Percentiles rank a stretch among this genome's conserved stretches.
Evolutionary conservation across 2,113 vertebrate species (phyloP).

Genomic region (Collichthys lucidus): DNA sequence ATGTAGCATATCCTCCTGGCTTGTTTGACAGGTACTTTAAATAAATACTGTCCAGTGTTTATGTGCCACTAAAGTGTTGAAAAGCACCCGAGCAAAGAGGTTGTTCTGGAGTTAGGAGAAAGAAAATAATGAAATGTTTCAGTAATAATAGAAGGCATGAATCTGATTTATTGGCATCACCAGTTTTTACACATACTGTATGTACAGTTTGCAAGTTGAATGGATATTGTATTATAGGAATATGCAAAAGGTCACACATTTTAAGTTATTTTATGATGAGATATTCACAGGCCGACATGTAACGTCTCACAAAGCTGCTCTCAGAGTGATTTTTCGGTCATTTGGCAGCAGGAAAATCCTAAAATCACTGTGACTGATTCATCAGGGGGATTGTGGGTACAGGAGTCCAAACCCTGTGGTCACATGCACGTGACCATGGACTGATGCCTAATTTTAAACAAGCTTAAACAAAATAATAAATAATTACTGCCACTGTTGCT

Average conservation of each 20-base stretch:
- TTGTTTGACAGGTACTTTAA: neutral
- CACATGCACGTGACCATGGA: neutral
- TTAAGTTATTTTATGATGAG: conserved; percentile 2
- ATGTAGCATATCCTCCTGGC: neutral
- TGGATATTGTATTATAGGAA: neutral
- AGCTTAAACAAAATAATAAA: neutral
- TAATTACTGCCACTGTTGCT: neutral
- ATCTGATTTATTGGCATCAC: conserved; percentile 68
- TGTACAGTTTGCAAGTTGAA: conserved; percentile 30
- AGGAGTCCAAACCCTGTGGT: neutral
- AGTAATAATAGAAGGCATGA: conserved; percentile 43
- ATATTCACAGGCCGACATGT: neutral
- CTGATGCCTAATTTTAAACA: neutral
- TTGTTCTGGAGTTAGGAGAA: no score
- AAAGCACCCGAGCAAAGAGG: neutral
- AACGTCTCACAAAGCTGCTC: neutral
- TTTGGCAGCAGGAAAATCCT: conserved; percentile 19
- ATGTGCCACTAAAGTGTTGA: neutral
- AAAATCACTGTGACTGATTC: no score
- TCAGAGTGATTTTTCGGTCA: neutral
- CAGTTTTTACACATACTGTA: conserved; percentile 37
- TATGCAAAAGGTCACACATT: conserved; percentile 21
- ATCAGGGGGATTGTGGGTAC: neutral
- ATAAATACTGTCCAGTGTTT: neutral
- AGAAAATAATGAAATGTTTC: neutral